These are phyloP conservation scores for Pherbina coryleti DNA, from an alignment of 2,888 invertebrate species.

Conservation along the genomic window DNA sequence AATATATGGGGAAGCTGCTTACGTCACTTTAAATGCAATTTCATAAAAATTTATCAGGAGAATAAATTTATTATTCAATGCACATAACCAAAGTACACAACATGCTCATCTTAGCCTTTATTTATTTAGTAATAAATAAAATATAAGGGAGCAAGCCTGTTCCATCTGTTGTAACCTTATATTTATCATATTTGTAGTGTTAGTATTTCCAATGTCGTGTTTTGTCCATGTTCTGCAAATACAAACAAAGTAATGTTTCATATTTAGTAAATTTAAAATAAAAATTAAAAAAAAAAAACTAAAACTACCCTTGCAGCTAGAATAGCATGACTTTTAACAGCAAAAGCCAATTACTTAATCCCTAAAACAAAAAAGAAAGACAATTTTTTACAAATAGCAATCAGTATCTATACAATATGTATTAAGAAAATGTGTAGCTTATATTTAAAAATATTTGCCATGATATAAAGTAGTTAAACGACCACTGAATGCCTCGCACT, in stretches of 20 bases:
- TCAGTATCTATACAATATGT: constrained; percentile 9
- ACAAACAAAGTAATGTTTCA: not conserved
- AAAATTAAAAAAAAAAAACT: not conserved
- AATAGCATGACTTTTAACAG: not conserved
- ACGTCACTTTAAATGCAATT: no score
- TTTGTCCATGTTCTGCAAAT: not conserved
- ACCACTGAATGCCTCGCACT: not conserved
- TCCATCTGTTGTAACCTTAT: no score
- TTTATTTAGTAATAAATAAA: no score
- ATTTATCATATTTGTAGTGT: no score
- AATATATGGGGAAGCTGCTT: no score
- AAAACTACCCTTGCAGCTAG: not conserved
- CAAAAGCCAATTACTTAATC: not conserved
- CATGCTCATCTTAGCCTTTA: no score
- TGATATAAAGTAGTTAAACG: not conserved
- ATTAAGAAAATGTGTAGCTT: constrained; percentile 22
- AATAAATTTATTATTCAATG: no score
- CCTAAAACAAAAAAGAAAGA: not conserved
- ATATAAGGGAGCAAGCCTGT: no score
- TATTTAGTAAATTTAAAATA: not conserved
- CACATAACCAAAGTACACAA: no score
- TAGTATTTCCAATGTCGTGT: no score
- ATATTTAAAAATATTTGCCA: constrained; percentile 25
- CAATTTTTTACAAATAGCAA: not conserved
- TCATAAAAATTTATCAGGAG: no score